phyloP scores from a whole-genome alignment of 2,113 vertebrate genomes.

The Macheiramphus alcinus region DNA sequence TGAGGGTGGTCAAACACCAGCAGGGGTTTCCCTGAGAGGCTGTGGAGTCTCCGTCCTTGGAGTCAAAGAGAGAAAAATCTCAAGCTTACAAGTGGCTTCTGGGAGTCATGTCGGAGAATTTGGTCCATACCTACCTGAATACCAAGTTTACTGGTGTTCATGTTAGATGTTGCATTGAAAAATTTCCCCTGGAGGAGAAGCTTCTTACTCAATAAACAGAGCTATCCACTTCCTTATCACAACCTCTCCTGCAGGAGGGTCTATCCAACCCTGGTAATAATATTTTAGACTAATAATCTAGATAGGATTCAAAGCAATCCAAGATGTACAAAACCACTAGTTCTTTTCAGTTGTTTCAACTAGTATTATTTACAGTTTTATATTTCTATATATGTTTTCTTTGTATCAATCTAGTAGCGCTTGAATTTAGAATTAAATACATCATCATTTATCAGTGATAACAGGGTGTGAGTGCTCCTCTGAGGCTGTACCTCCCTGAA shows the following conservation, averaged over 20 bases:
- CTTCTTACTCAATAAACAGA: neutral
- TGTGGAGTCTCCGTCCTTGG: neutral
- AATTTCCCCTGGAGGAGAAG: neutral
- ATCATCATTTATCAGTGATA: rapidly evolving
- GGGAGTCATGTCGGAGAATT: no score
- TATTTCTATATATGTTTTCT: no score
- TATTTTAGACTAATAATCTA: rapidly evolving
- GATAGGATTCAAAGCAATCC: neutral
- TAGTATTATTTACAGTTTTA: rapidly evolving
- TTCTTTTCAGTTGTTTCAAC: neutral
- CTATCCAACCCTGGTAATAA: neutral
- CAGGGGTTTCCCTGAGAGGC: neutral
- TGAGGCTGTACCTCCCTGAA: neutral
- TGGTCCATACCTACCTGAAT: neutral
- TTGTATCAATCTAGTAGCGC: neutral
- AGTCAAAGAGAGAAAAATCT: neutral
- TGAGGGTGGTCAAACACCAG: neutral
- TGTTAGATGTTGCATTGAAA: neutral
- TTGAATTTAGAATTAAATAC: rapidly evolving
- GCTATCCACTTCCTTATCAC: rapidly evolving
- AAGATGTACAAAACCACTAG: neutral
- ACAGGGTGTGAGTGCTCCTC: neutral
- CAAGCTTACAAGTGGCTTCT: rapidly evolving
- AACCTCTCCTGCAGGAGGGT: neutral
- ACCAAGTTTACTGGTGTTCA: neutral